Evolutionary conservation across 2,888 invertebrate species (phyloP).

Genomic region (Cephus rjabovi): DNA sequence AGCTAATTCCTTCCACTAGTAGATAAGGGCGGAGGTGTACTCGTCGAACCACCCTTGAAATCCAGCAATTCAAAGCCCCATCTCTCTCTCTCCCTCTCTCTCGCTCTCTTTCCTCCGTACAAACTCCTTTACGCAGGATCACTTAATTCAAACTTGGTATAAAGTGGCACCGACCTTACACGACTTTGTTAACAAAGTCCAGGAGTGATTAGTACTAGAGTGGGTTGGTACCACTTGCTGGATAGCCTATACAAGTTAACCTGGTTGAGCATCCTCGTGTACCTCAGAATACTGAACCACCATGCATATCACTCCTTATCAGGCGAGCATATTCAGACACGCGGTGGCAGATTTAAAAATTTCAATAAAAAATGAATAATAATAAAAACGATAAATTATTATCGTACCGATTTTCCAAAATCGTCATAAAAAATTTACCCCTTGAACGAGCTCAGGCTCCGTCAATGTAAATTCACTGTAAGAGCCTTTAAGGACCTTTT

Average conservation of each 20-base stretch:
- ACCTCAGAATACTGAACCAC: not conserved
- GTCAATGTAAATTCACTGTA: not conserved
- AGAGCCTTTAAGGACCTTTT: not conserved
- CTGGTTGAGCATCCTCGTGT: not conserved
- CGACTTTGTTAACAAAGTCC: not conserved
- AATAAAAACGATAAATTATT: too few relatives aligned
- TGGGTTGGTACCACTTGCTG: not conserved
- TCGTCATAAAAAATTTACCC: not conserved
- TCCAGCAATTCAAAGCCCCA: not conserved
- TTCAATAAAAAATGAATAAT: too few relatives aligned
- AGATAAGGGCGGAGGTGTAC: not conserved
- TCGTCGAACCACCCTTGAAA: not conserved
- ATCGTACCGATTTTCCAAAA: not conserved
- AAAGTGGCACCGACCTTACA: not conserved
- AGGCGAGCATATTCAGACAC: not conserved
- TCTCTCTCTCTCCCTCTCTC: slow-evolving; percentile 3
- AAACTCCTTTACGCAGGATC: not conserved
- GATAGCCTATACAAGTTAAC: not conserved
- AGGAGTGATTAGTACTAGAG: not conserved
- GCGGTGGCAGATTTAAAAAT: too few relatives aligned
- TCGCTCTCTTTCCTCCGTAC: not conserved
- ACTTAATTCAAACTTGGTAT: not conserved
- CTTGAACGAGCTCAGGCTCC: not conserved
- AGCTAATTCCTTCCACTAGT: not conserved
- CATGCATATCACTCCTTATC: not conserved